Conservation (phyloP, 2,113 vertebrate genomes). For the Tachysurus fulvidraco region DNA sequence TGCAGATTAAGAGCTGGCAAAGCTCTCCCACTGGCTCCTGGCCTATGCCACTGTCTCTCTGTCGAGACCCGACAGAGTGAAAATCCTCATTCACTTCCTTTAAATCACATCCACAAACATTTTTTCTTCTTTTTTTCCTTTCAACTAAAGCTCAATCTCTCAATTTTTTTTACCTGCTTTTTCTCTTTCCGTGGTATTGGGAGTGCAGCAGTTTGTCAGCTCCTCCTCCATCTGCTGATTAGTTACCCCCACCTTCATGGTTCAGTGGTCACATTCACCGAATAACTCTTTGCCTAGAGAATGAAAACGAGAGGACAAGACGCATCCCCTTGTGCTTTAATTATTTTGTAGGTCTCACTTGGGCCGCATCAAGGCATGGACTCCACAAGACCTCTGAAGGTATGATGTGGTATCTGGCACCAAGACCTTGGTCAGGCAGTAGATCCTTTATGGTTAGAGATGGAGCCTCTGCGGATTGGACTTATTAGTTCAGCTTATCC, state of each 20-base stretch:
- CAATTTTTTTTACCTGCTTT: background rate
- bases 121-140: slow-evolving; percentile 18
- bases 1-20: background rate
- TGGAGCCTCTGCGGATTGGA: too few relatives aligned
- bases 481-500: too few relatives aligned
- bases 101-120: background rate
- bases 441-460: too few relatives aligned
- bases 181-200: slow-evolving; percentile 15
- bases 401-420: too few relatives aligned
- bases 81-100: background rate
- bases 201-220: slow-evolving; percentile 36
- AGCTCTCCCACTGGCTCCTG: background rate
- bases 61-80: background rate
- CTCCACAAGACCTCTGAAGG: too few relatives aligned
- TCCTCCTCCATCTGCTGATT: slow-evolving; percentile 48
- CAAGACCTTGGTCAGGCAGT: too few relatives aligned
- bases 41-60: background rate
- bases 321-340: background rate
- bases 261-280: slow-evolving; percentile 36
- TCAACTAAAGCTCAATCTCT: slow-evolving; percentile 20
- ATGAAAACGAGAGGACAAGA: background rate
- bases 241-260: slow-evolving; percentile 2
- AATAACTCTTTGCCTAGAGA: background rate
- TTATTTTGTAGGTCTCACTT: too few relatives aligned
- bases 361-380: too few relatives aligned